Base-by-base conservation (phyloP, 2,113 vertebrate species). In the Alaudala cheleensis region DNA sequence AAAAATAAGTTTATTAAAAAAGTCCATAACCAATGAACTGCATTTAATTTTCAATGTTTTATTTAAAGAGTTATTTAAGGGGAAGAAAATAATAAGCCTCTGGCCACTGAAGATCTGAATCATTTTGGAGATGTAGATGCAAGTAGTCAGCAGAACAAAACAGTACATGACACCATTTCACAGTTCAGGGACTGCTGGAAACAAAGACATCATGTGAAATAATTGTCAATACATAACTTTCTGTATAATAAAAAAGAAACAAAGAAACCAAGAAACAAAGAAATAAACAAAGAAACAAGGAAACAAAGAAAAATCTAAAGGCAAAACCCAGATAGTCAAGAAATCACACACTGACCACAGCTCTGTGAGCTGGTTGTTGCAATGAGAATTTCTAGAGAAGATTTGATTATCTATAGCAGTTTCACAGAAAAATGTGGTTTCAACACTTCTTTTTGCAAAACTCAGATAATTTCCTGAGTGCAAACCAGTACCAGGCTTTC, bases 51-150 rank as follows among this genome's bases (percentile, higher is more conserved):
- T 79, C 79, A 64, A 28, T 77, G 54, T 89, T 92, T 74, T 83
- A 76, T 81, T 86, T 88, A 53, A 88, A 83, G 73, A 84, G 37
- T 84, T 92, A 88, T 81, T 92, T 93, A 81, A 86, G 44, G 71
- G 19, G n/a, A 93, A 95, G 58, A 90, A 96, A 94, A 95, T 91
- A 96, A 72, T 88, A 94, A 86, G n/a, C 79, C 85, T 86, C 82
- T 71, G 90, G 81, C 53, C 79, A 91, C 67, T 85, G 85, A 91
- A 74, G 66, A 65, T 77, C 65, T 50, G 86, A 81, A 64, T 82
- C 0, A 73, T 89, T 95, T 82, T 70, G 73, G 58, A 90, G 88
- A 91, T 79, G 58, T 44, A 91, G 84, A 93, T 69, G 71, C 31
- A 86, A 91, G 79, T 67, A 93, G 81, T 83, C 94, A 92, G 70